Evolutionary conservation across 2,888 invertebrate genomes (phyloP).

Genomic region (Maniola hyperantus): DNA sequence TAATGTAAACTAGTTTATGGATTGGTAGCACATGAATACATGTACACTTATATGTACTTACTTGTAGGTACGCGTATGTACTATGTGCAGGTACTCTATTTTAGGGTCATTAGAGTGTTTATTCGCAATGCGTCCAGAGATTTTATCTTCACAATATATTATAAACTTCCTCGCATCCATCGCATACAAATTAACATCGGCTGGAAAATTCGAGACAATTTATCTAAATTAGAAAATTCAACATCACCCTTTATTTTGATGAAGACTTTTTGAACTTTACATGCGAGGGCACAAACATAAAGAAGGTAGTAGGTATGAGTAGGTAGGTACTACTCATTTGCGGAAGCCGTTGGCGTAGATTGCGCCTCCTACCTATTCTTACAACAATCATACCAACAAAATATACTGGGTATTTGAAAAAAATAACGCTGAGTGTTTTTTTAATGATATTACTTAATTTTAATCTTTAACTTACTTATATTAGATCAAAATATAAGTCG

Average conservation of each 20-base stretch:
- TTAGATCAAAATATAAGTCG: too few species aligned
- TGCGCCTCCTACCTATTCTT: background rate
- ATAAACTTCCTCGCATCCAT: background rate
- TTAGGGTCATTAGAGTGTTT: background rate
- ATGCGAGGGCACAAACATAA: background rate
- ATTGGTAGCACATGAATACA: background rate
- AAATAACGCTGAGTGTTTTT: background rate
- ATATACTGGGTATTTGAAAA: background rate
- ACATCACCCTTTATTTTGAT: slow-evolving; percentile 5
- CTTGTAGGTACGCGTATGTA: background rate
- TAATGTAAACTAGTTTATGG: background rate
- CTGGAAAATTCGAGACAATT: slow-evolving; percentile 7
- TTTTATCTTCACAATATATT: background rate
- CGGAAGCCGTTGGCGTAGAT: background rate
- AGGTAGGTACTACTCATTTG: background rate
- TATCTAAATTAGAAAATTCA: slow-evolving; percentile 11
- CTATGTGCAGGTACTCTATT: background rate
- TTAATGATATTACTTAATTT: too few species aligned
- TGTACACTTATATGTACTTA: background rate
- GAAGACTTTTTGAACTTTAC: background rate
- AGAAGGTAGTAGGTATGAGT: background rate
- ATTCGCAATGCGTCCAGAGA: background rate
- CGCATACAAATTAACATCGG: slow-evolving; percentile 1
- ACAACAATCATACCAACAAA: background rate
- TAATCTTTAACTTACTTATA: too few species aligned